These are phyloP conservation scores for Saguinus imperator DNA, from an alignment of 2,113 vertebrate species.

Conservation along the genomic window DNA sequence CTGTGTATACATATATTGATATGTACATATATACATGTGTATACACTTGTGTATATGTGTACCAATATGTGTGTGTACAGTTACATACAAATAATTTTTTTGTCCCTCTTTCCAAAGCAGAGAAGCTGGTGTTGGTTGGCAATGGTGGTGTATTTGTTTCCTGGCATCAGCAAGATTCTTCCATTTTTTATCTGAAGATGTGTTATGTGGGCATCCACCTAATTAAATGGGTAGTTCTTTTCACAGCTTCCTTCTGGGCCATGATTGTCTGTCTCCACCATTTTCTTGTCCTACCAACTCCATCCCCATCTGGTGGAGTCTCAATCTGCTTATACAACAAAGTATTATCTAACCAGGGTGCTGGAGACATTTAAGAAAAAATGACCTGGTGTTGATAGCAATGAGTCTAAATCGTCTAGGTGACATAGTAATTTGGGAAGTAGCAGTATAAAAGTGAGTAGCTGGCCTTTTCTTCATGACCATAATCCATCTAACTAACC, in stretches of 20 bases:
- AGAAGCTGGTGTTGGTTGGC: background rate
- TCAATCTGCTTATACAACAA: slow-evolving; percentile 34
- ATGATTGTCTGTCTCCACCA: background rate
- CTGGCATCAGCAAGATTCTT: slow-evolving; percentile 7
- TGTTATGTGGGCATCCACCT: background rate
- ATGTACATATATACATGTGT: background rate
- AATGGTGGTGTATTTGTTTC: slow-evolving; percentile 1
- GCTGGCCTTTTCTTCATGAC: slow-evolving; percentile 30
- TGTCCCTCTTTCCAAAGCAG: background rate
- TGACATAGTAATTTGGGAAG: slow-evolving; percentile 56
- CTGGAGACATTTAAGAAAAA: slow-evolving; percentile 28
- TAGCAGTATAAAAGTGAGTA: background rate
- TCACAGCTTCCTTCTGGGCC: background rate
- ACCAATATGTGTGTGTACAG: background rate
- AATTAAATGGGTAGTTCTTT: slow-evolving; percentile 20
- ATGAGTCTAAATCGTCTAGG: background rate
- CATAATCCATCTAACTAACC: background rate
- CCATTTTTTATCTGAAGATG: slow-evolving; percentile 33
- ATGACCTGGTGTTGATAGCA: background rate
- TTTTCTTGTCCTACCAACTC: slow-evolving; percentile 5
- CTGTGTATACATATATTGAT: background rate
- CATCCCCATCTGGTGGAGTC: background rate
- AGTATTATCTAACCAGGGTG: slow-evolving; percentile 14
- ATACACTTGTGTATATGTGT: background rate
- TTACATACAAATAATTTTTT: background rate